Base-by-base conservation (phyloP, 2,888 invertebrate genomes). In the Rotaria socialis region DNA sequence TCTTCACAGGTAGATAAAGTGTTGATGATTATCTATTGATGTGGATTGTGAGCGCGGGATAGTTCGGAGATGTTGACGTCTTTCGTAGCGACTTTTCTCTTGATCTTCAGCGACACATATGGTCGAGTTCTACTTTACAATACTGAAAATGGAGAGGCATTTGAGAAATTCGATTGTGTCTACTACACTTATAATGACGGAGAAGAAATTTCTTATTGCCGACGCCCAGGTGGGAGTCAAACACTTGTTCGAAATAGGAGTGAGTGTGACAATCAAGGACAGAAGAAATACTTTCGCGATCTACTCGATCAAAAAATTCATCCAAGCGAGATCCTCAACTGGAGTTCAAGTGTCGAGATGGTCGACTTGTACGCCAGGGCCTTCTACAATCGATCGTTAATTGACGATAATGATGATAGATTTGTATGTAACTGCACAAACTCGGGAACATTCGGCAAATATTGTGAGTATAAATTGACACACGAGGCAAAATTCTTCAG, bases 381-480 rank as follows among this genome's bases (percentile, higher is more conserved):
- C 11, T 67, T 67, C 60, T 67, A 67, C 60, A 67, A 67, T 67
- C n/a, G 10, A 5, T n/a, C 60, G 22, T 35, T 7, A n/a, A 14
- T 67, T 67, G 60, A 67, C 10, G n/a, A 14, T 67, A 8, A 67
- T 16, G 27, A 67, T 67, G 35, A n/a, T 67, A 27, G 27, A 35
- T 67, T 67, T 67, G 2, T 67, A 2, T 67, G 60, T 5, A 67
- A 67, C 27, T 67, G 60, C 27, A 67, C 60, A 67, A 27, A n/a
- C 27, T 7, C 6, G 4, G 60, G 35, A 67, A 27, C 60, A 67
- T 67, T 67, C 35, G 60, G 60, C 3, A 67, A 67, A 35, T 67
- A 67, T 35, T 67, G 60, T 67, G 60, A 67, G n/a, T 67, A 67
- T 67, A 10, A 67, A n/a, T 67, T 67, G 35, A 67, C 60, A 67